Base-by-base conservation (phyloP, 2,113 vertebrate species). In the Spheniscus mendiculus region DNA sequence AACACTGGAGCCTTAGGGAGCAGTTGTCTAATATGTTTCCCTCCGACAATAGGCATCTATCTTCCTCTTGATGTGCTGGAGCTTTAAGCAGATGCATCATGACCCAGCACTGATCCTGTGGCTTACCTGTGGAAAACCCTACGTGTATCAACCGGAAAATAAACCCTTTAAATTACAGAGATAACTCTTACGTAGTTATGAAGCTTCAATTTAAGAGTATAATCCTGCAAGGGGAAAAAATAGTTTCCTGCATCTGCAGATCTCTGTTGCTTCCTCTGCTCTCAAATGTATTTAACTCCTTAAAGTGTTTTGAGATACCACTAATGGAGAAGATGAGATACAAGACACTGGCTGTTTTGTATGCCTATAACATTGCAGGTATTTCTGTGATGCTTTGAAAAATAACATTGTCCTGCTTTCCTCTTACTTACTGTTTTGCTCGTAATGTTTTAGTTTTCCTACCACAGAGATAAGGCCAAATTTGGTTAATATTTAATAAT, bases 21-120 rank as follows among this genome's bases (percentile, higher is more conserved):
- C 90, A 62, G 90, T 96, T 97, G 96, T 93, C 88, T 88, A 96
- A 83, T 65, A 69, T 78, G 78, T 25, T 91, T 76, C 94, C 79
- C 44, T 90, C 36, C 25, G 2, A 94, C 61, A 77, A 81, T 10
- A 92, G 50, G 21, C 61, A 95, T 76, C 50, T 85, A 63, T 85
- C 79, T 96, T 97, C 36, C 38, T 87, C 84, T 82, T 97, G 92
- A 97, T 81, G 59, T 30, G 47, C 86, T 3, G 78, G 87, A 97
- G 83, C 74, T 93, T 91, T 89, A 80, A 95, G 67, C 40, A 63
- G 73, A 94, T 67, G 26, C 36, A 49, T 63, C 52, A 83, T 82
- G 86, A 94, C 56, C 70, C 86, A 87, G 76, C 27, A 87, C 76
- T 94, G 84, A 93, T 95, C 84, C 92, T 79, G 59, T 95, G 76